Conservation (phyloP, 2,888 invertebrate species). For the Apodemia zela region DNA sequence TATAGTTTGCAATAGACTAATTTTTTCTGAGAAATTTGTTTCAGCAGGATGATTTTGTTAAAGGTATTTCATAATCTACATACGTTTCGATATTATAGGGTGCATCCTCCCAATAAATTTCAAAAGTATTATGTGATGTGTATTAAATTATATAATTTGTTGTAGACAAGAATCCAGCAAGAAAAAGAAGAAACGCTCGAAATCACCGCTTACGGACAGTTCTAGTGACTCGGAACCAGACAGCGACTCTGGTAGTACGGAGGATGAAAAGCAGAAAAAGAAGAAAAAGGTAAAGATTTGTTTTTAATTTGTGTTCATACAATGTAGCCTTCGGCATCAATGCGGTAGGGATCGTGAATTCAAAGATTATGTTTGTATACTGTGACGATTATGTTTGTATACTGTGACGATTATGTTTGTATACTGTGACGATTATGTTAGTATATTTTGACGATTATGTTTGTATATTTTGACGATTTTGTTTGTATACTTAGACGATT, state of each 20-base stretch:
- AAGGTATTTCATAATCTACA: no score
- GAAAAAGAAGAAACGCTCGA: constrained; percentile 81
- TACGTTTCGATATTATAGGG: no score
- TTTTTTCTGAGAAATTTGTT: no score
- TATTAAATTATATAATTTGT: constrained; percentile 19
- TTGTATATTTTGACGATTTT: constrained; percentile 17
- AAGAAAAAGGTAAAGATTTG: constrained; percentile 67
- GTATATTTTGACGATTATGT: constrained; percentile 27
- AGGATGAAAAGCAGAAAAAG: constrained; percentile 59
- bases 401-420: constrained; percentile 24
- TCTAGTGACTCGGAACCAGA: constrained; percentile 67
- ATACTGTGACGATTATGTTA: constrained; percentile 23
- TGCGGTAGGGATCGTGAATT: constrained; percentile 30
- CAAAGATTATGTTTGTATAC: constrained; percentile 38
- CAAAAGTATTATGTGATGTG: neutral
- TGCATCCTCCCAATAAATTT: neutral
- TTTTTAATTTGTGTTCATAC: constrained; percentile 20
- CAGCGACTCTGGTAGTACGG: constrained; percentile 59
- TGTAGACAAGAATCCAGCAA: constrained; percentile 66
- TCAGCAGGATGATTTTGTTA: no score
- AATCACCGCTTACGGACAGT: constrained; percentile 74
- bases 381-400: neutral
- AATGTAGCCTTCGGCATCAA: constrained; percentile 25
- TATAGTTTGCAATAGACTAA: no score
- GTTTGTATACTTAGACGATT: no score